Conservation (phyloP, 2,888 invertebrate genomes). For the Lepidocyrtoides sp. region DNA sequence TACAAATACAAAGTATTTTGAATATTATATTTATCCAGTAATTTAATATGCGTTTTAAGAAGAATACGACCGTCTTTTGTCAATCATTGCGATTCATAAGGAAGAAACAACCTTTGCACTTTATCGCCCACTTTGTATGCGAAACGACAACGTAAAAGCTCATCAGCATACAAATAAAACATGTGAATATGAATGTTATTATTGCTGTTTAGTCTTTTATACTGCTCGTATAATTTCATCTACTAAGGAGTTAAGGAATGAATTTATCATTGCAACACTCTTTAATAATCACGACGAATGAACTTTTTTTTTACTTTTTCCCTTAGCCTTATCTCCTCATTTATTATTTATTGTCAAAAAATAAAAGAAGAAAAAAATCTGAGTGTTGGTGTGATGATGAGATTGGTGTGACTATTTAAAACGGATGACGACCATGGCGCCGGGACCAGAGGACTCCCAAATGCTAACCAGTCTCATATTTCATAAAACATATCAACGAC, state of each 20-base stretch:
- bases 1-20: neutral
- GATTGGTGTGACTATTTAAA: conserved; percentile 30
- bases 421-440: conserved; percentile 55
- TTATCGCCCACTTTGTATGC: neutral
- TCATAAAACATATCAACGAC: conserved; percentile 67
- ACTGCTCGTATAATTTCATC: neutral
- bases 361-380: neutral
- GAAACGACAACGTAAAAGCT: neutral
- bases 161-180: neutral
- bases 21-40: no score
- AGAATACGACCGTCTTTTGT: neutral
- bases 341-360: neutral
- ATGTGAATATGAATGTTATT: neutral
- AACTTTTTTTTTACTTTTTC: conserved; percentile 1
- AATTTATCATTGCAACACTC: neutral
- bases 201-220: conserved; percentile 22
- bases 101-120: conserved; percentile 55
- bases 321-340: neutral
- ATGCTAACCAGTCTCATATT: conserved; percentile 40
- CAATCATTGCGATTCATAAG: neutral
- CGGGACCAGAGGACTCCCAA: conserved; percentile 45
- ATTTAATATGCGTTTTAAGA: conserved; percentile 5
- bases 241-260: no score
- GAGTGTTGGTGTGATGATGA: neutral
- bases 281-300: neutral